Percentiles rank a stretch among this genome's conserved stretches.
phyloP scores from a whole-genome alignment of 2,113 vertebrate genomes.

The Promerops cafer region DNA sequence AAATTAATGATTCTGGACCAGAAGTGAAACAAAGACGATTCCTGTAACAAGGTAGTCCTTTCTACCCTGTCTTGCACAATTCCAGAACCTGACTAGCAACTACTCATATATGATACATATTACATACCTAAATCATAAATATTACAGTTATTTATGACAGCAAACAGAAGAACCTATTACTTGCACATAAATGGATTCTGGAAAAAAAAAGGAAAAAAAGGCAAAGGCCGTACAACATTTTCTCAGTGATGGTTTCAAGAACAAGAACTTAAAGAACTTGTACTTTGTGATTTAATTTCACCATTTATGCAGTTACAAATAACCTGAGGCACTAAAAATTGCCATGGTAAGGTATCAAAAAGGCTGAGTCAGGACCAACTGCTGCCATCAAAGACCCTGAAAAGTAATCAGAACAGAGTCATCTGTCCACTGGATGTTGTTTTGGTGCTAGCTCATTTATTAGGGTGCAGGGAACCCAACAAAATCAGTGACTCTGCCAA shows the following conservation, averaged over 20 bases:
- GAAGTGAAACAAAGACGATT: neutral
- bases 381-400: neutral
- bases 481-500: conserved; percentile 43
- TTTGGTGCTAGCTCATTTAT: conserved; percentile 24
- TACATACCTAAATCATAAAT: neutral
- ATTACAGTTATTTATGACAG: neutral
- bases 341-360: neutral
- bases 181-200: neutral
- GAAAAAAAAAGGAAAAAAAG: neutral
- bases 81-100: neutral
- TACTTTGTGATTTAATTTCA: conserved; percentile 3
- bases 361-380: conserved; percentile 14
- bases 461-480: conserved; percentile 20
- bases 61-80: neutral
- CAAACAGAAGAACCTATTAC: neutral
- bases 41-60: neutral
- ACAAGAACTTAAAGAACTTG: neutral
- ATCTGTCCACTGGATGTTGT: conserved; percentile 7
- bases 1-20: neutral
- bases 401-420: neutral
- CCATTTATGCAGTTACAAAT: neutral
- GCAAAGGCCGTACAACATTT: neutral
- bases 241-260: neutral
- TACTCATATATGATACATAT: neutral
- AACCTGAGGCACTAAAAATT: neutral